Conservation (phyloP, 1,140 invertebrate species). For the Elysia chlorotica region DNA sequence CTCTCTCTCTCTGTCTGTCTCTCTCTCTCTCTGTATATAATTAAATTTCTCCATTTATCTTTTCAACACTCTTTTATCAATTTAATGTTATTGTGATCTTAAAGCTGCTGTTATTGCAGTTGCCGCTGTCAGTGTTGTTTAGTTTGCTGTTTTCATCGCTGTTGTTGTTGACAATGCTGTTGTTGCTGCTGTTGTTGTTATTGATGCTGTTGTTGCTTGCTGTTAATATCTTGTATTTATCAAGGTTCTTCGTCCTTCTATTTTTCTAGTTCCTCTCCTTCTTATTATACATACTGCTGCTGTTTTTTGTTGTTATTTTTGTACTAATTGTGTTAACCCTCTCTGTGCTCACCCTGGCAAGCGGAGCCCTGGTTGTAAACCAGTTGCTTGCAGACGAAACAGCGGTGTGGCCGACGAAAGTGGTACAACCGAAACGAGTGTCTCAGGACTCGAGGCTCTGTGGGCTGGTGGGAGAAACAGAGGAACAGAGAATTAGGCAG, state of each 20-base stretch:
- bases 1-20: not conserved
- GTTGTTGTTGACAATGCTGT: not conserved
- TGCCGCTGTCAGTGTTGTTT: not conserved
- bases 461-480: slow-evolving; percentile 24
- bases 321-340: not conserved
- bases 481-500: not conserved
- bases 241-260: not conserved
- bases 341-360: slow-evolving; percentile 28
- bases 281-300: not conserved
- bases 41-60: not conserved
- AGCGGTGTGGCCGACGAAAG: slow-evolving; percentile 33
- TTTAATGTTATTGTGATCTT: not conserved
- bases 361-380: slow-evolving; percentile 31
- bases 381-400: slow-evolving; percentile 32
- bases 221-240: no score
- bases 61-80: not conserved
- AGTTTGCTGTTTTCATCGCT: not conserved
- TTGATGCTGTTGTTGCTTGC: not conserved
- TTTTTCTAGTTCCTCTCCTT: not conserved
- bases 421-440: slow-evolving; percentile 32
- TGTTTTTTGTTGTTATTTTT: not conserved
- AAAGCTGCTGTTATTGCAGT: not conserved
- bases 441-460: slow-evolving; percentile 24
- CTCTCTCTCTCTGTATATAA: not conserved
- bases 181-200: not conserved